Evolutionary conservation across 2,888 invertebrate genomes (phyloP), one percentile per base, ranked within the genome.

Genomic region (Pseudococcus viburni): DNA sequence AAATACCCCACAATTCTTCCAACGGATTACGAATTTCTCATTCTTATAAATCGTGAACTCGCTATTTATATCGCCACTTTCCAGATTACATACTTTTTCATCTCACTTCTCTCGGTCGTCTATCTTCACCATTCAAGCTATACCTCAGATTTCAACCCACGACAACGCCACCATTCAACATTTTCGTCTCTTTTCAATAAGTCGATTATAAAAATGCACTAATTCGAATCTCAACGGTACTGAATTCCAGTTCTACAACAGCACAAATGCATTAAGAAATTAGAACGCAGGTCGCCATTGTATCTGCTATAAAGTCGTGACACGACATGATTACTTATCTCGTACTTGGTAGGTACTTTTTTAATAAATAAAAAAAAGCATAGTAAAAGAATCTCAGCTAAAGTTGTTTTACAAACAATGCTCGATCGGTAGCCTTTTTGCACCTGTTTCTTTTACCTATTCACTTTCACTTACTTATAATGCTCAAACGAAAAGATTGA

Each of bases 371-470:
- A 77, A 33, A 42, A 80, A 83, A 46, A 46, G 46, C 19, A 33
- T 46, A 19, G 80, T 19, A 83, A 83, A 83, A 64, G 64, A 83
- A 42, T 46, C 46, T 9, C 8, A 42, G 42, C 42, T 42, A n/a
- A 46, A 83, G 80, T 83, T 83, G 80, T 83, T 83, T 83, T 46
- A 46, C 80, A 83, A 46, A 83, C 80, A 83, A 83, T 83, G 46
- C 19, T 46, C 39, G 39, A 42, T 33, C 33, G 11, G 80, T 83
- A 83, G 80, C 80, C 73, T 46, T 83, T 83, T 83, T 46, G 80
- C 80, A 83, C 80, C 80, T 83, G 80, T 83, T 46, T 83, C 80
- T 83, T 83, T 64, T 33, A 33, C 26, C 26, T 33, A 33, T 42
- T 22, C n/a, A 83, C 80, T 83, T 83, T 83, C 80, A 83, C 80